phyloP scores from a whole-genome alignment of 2,888 invertebrate genomes.

The Magallana nippona region DNA sequence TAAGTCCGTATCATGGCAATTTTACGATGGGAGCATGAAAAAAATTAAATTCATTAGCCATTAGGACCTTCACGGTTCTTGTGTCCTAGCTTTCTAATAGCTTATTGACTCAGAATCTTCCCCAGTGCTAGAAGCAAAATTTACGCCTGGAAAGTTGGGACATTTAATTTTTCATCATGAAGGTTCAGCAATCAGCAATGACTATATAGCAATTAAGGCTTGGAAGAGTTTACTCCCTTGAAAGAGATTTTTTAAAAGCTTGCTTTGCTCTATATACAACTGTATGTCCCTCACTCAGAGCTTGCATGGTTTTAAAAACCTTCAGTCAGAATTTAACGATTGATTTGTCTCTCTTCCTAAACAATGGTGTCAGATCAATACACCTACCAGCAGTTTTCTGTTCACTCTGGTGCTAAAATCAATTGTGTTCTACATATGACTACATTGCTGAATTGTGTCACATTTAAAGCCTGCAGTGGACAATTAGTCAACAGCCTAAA shows the following conservation, averaged over 20 bases:
- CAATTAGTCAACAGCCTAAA: too few relatives aligned
- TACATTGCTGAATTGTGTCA: too few relatives aligned
- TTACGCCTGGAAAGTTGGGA: not conserved
- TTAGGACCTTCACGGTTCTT: not conserved
- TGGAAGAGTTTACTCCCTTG: conserved; percentile 2
- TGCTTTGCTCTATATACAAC: too few relatives aligned
- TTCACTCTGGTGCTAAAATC: not conserved
- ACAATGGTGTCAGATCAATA: not conserved
- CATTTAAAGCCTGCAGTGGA: too few relatives aligned
- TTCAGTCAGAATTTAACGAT: conserved; percentile 21
- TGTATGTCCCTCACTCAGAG: too few relatives aligned
- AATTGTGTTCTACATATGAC: not conserved
- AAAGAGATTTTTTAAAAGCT: not conserved
- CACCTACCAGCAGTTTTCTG: not conserved
- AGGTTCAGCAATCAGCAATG: too few relatives aligned
- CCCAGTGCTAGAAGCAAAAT: not conserved
- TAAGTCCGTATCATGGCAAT: conserved; percentile 27
- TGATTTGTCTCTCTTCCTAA: conserved; percentile 17
- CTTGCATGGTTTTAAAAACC: not conserved
- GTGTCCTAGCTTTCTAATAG: too few relatives aligned
- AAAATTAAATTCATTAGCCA: conserved; percentile 20
- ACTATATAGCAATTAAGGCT: not conserved
- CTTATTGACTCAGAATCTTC: not conserved
- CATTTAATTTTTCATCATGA: not conserved
- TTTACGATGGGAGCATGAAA: conserved; percentile 14